Evolutionary conservation across 2,113 vertebrate genomes (phyloP).

Genomic region (Pholis gunnellus): DNA sequence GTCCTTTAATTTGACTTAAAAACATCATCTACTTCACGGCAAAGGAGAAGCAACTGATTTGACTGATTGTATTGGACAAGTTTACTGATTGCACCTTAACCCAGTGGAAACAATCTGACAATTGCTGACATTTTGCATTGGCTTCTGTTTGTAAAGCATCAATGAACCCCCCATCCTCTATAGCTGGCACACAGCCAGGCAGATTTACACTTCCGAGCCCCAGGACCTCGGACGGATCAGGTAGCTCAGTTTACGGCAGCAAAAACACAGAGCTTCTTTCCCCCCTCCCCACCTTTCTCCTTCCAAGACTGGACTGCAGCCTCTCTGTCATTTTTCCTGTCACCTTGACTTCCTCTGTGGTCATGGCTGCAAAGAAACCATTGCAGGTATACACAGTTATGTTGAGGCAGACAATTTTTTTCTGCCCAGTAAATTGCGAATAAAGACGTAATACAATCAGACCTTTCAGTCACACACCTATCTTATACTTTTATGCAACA

Average conservation of each 20-base stretch:
- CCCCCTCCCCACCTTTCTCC: slow-evolving; percentile 9
- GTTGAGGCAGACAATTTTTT: not conserved
- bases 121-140: slow-evolving; percentile 24
- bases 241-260: slow-evolving; percentile 74
- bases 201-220: slow-evolving; percentile 84
- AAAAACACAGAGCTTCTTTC: slow-evolving; percentile 61
- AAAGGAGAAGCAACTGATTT: not conserved
- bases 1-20: slow-evolving; percentile 28
- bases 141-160: slow-evolving; percentile 65
- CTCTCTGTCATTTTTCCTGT: slow-evolving; percentile 51
- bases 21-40: not conserved
- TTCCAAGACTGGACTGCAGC: slow-evolving; percentile 42
- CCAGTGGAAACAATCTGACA: slow-evolving; percentile 5
- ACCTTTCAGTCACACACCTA: not conserved
- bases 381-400: not conserved
- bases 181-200: slow-evolving; percentile 78
- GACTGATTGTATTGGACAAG: not conserved
- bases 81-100: not conserved
- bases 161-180: slow-evolving; percentile 53
- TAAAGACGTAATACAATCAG: not conserved
- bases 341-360: slow-evolving; percentile 50
- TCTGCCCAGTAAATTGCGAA: not conserved
- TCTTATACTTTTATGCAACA: slow-evolving; percentile 5
- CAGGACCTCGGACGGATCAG: slow-evolving; percentile 73
- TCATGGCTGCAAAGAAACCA: slow-evolving; percentile 22